A percentile compares a stretch with the other conserved stretches of the same genome.
Evolutionary conservation across 2,888 invertebrate genomes (phyloP).

Genomic region (Melitaea athalia): DNA sequence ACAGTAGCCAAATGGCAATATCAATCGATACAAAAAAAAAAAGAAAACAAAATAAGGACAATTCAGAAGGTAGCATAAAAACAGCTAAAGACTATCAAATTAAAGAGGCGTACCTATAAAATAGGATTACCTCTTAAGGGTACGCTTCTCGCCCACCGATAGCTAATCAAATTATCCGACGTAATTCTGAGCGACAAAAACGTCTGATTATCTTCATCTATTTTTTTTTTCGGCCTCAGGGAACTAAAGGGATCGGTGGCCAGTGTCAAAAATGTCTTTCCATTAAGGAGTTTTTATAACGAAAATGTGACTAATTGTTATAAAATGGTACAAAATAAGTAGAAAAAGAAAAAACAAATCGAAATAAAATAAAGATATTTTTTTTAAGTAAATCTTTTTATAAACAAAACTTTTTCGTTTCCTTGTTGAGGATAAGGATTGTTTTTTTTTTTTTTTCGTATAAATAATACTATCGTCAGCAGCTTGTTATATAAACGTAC

Average conservation of each 20-base stretch:
- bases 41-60: conserved; percentile 45
- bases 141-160: conserved; percentile 68
- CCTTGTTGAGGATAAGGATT: neutral
- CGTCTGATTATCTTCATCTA: conserved; percentile 70
- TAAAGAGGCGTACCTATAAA: conserved; percentile 62
- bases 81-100: conserved; percentile 55
- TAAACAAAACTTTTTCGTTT: neutral
- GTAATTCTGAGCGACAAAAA: conserved; percentile 76
- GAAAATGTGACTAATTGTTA: conserved; percentile 9
- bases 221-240: conserved; percentile 61
- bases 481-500: neutral
- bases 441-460: neutral
- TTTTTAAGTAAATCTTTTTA: neutral
- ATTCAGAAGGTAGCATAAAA: conserved; percentile 39
- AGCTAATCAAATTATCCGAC: conserved; percentile 76
- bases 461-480: neutral
- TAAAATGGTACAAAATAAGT: neutral
- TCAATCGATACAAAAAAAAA: conserved; percentile 28
- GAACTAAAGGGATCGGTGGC: conserved; percentile 61
- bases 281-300: neutral
- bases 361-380: neutral
- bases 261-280: conserved; percentile 48
- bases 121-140: conserved; percentile 72
- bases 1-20: conserved; percentile 14
- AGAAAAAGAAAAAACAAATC: neutral